Evolutionary conservation across 2,888 invertebrate species (phyloP), one percentile per base, ranked within the genome.

Genomic region (Suillia variegata): DNA sequence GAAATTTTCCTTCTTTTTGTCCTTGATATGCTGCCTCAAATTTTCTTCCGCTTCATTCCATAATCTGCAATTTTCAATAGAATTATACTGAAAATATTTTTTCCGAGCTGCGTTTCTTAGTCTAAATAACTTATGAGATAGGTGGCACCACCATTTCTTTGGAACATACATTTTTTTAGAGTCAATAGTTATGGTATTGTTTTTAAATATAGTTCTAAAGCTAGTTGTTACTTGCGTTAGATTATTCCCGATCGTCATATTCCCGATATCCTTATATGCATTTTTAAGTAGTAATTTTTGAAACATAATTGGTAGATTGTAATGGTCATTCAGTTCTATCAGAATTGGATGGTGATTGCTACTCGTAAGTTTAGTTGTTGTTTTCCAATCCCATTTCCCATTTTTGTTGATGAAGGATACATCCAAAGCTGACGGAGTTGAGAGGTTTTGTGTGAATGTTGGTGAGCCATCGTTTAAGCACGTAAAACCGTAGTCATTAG

Each of bases 281-380:
- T 42, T 15, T 12, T 20, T 31, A 42, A 13, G 20, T 8, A 1
- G 38, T 8, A 51, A 10, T 26, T 49, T 4, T 3, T 24, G n/a
- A n/a, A n/a, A n/a, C n/a, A n/a, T n/a, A n/a, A n/a, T n/a, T n/a
- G n/a, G n/a, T n/a, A n/a, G n/a, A n/a, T n/a, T n/a, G n/a, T n/a
- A n/a, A n/a, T n/a, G n/a, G n/a, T n/a, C n/a, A 6, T 12, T 8
- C 3, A 58, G 3, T 50, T 48, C 38, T 3, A 59, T 56, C 0
- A 56, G 8, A 8, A 62, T 54, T 1, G 59, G 59, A 1, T 3
- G 1, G 13, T 59, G 59, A n/a, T 56, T 59, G 17, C 62, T 62
- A 5, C 49, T 47, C 0, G 62, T 51, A 1, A 62, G 45, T 34
- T 56, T 56, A 2, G 38, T 13, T 1, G 10, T 1, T 1, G 18